A percentile compares a stretch with the other conserved stretches of the same genome.
These are phyloP conservation scores for Uria aalge DNA, from an alignment of 2,113 vertebrate genomes.

Conservation along the genomic window DNA sequence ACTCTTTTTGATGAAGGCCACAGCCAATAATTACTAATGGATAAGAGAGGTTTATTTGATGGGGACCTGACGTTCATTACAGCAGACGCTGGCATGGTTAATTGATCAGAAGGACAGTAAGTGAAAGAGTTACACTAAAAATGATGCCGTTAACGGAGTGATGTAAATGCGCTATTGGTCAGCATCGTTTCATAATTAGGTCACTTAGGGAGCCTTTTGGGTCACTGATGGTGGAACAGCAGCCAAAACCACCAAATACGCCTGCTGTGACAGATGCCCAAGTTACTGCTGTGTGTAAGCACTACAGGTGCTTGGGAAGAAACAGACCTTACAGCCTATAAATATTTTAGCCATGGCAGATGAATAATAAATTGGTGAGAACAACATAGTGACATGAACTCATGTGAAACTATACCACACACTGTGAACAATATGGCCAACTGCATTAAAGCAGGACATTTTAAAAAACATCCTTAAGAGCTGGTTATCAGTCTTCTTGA, in stretches of 20 bases:
- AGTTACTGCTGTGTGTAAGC: not conserved
- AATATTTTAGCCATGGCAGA: slow-evolving; percentile 56
- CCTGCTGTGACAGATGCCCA: slow-evolving; percentile 40
- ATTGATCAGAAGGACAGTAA: not conserved
- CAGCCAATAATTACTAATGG: not conserved
- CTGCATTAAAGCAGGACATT: slow-evolving; percentile 19
- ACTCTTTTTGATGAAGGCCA: not conserved
- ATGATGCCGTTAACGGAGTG: not conserved
- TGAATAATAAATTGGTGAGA: slow-evolving; percentile 66
- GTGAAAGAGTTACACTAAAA: not conserved
- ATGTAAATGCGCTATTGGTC: not conserved
- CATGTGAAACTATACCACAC: slow-evolving; percentile 58
- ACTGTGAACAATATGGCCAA: slow-evolving; percentile 65
- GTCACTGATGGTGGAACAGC: not conserved
- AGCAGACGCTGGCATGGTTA: not conserved
- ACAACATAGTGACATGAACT: slow-evolving; percentile 54
- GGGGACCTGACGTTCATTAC: not conserved
- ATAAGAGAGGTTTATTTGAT: slow-evolving; percentile 17
- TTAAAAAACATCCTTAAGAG: not conserved
- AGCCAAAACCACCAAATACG: not conserved
- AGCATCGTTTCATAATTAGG: slow-evolving; percentile 30
- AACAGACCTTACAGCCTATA: slow-evolving; percentile 34
- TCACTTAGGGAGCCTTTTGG: not conserved
- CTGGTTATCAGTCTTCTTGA: slow-evolving; percentile 32
- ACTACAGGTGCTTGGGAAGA: slow-evolving; percentile 39